These are phyloP conservation scores for Emydoidea blandingii DNA, from an alignment of 2,797 vertebrate species.

Conservation along the genomic window DNA sequence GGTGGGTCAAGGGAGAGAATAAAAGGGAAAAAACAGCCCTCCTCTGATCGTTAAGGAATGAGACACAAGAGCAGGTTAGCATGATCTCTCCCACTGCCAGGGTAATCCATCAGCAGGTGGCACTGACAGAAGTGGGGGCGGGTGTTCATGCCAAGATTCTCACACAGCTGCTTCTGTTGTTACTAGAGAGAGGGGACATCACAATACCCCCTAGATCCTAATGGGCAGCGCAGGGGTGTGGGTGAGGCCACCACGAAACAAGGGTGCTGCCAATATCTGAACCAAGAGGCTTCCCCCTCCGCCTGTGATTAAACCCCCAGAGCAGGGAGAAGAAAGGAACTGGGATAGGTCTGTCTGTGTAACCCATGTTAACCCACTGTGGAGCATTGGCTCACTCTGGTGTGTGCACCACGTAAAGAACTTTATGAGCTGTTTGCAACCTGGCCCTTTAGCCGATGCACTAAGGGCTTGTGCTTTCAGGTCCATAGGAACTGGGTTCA, in stretches of 20 bases:
- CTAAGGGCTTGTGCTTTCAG: not conserved
- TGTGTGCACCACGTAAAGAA: not conserved
- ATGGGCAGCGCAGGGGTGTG: not conserved
- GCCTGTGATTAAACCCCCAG: not conserved
- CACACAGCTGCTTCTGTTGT: not conserved
- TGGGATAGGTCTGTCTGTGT: not conserved
- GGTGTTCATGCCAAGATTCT: not conserved
- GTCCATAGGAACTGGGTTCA: not conserved
- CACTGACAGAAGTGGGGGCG: not conserved
- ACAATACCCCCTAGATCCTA: not conserved
- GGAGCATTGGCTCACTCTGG: not conserved
- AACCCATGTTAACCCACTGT: not conserved
- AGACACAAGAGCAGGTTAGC: not conserved
- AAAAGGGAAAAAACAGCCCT: not conserved
- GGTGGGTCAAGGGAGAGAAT: rapidly evolving
- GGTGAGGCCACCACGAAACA: not conserved
- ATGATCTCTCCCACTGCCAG: not conserved
- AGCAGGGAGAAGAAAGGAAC: no score
- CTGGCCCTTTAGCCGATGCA: not conserved
- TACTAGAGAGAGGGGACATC: no score
- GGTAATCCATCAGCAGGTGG: not conserved
- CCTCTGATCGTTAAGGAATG: not conserved
- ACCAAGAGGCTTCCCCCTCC: not conserved
- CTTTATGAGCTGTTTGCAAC: not conserved
- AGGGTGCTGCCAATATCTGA: not conserved